Percentiles rank a stretch among this genome's conserved stretches.
phyloP scores from a whole-genome alignment of 2,113 vertebrate genomes.

The Sander lucioperca region DNA sequence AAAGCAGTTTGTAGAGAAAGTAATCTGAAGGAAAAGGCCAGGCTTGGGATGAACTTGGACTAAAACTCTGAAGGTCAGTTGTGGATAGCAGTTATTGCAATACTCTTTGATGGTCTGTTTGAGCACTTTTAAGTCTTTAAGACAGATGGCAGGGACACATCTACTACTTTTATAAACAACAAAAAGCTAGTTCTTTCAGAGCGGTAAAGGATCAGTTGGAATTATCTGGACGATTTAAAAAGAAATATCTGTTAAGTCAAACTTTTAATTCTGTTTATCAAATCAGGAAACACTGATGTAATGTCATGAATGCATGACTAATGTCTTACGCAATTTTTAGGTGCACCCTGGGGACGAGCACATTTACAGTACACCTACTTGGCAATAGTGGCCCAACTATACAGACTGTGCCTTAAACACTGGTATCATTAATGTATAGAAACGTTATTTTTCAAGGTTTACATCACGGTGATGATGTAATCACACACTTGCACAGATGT shows the following conservation, averaged over 20 bases:
- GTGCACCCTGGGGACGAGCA: conserved; percentile 3
- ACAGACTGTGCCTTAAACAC: conserved; percentile 79
- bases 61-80: conserved; percentile 13
- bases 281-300: conserved; percentile 16
- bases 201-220: not conserved
- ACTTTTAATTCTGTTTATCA: not conserved
- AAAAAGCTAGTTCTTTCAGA: not conserved
- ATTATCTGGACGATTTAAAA: not conserved
- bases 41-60: conserved; percentile 1
- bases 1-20: not conserved
- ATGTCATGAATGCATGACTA: conserved; percentile 1
- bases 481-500: conserved; percentile 30
- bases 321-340: not conserved
- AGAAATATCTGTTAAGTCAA: not conserved
- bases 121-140: conserved; percentile 54
- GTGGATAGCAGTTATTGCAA: not conserved
- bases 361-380: conserved; percentile 12
- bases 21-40: conserved; percentile 13
- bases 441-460: conserved; percentile 49
- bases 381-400: conserved; percentile 42
- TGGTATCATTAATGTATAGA: conserved; percentile 46
- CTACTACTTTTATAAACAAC: conserved; percentile 9
- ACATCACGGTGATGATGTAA: conserved; percentile 20
- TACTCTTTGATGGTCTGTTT: conserved; percentile 2
- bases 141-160: conserved; percentile 33